These are phyloP conservation scores for Tetheella fluctuosa DNA, from an alignment of 2,888 invertebrate species.

Conservation along the genomic window DNA sequence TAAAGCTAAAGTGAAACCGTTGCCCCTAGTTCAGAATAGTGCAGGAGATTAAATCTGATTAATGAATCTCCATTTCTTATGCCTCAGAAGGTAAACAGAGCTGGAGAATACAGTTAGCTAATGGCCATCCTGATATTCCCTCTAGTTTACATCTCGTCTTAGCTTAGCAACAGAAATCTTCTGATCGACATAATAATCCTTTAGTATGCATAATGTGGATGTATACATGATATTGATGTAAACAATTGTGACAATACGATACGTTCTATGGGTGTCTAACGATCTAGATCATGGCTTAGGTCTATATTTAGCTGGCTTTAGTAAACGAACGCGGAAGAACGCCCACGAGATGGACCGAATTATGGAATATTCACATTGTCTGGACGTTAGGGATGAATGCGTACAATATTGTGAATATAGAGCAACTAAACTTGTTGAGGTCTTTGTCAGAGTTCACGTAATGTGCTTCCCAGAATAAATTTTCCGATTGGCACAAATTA, in stretches of 20 bases:
- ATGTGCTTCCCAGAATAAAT: too few species aligned
- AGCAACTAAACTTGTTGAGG: too few species aligned
- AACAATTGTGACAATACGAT: neutral
- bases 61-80: too few species aligned
- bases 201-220: slow-evolving; percentile 9
- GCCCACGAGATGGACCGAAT: neutral
- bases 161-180: slow-evolving; percentile 1
- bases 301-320: slow-evolving; percentile 3
- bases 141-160: too few species aligned
- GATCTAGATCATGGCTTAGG: neutral
- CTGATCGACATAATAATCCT: neutral
- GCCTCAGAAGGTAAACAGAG: too few species aligned
- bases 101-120: too few species aligned
- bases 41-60: too few species aligned
- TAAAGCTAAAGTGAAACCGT: too few species aligned
- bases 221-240: slow-evolving; percentile 6
- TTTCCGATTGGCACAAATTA: too few species aligned
- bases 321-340: neutral
- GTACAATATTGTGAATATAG: neutral
- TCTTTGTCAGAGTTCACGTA: too few species aligned
- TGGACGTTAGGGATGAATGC: neutral
- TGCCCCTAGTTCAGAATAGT: too few species aligned
- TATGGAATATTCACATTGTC: slow-evolving; percentile 2
- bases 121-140: too few species aligned
- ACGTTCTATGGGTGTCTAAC: slow-evolving; percentile 1